Conservation (phyloP, 2,797 vertebrate genomes). For the Hyperoplus lanceolatus region DNA sequence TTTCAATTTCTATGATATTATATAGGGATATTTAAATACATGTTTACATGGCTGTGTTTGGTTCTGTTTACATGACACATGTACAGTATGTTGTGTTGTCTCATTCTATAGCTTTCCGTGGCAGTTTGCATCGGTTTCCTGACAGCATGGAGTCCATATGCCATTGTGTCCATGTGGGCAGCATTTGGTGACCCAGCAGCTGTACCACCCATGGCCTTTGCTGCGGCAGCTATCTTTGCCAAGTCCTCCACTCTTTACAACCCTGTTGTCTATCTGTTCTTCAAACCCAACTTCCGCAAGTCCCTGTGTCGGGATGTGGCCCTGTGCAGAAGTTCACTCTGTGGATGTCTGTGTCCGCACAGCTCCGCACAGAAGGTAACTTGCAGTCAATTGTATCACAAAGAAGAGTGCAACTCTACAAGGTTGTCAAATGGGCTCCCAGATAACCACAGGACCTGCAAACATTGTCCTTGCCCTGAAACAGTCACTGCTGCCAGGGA, state of each 20-base stretch:
- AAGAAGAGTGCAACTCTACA: constrained; percentile 76
- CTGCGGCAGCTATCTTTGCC: constrained; percentile 87
- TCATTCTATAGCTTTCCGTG: constrained; percentile 83
- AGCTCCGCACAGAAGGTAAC: constrained; percentile 42
- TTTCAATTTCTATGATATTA: background rate
- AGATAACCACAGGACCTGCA: constrained; percentile 74
- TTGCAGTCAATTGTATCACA: constrained; percentile 61
- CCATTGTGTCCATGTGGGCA: constrained; percentile 88
- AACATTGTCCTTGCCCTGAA: constrained; percentile 71
- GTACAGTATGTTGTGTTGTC: constrained; percentile 9
- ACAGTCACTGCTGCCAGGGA: constrained; percentile 26
- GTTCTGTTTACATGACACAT: background rate
- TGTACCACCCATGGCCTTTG: constrained; percentile 87
- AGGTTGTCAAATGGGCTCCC: constrained; percentile 72
- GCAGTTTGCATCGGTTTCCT: constrained; percentile 90
- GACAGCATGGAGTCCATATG: constrained; percentile 90
- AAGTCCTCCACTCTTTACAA: constrained; percentile 92
- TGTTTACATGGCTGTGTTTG: background rate
- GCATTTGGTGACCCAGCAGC: constrained; percentile 77
- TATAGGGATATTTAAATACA: background rate
- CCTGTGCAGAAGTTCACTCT: constrained; percentile 77
- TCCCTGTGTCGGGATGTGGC: constrained; percentile 79
- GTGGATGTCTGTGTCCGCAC: constrained; percentile 69
- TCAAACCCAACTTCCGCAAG: constrained; percentile 89
- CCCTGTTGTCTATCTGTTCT: constrained; percentile 86